Evolutionary conservation across 2,888 invertebrate species (phyloP).

Genomic region (Cephonodes hylas): DNA sequence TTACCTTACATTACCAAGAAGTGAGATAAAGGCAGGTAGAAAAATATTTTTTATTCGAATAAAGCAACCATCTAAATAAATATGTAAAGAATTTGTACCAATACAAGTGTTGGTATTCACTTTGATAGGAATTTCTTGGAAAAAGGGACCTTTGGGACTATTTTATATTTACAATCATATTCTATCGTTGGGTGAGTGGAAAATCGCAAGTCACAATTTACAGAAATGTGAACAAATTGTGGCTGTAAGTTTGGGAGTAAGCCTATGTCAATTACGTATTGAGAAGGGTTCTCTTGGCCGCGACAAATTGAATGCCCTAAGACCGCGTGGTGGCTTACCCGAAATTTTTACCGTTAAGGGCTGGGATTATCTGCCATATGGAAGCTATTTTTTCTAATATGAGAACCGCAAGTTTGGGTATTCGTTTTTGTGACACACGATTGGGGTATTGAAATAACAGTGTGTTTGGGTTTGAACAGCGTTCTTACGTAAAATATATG

Average conservation of each 20-base stretch:
- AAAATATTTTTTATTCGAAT: neutral
- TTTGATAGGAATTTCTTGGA: constrained; percentile 27
- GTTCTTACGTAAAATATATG: too few relatives aligned
- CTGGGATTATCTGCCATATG: constrained; percentile 51
- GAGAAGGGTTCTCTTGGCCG: constrained; percentile 66
- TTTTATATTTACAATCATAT: constrained; percentile 11
- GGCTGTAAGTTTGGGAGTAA: constrained; percentile 70
- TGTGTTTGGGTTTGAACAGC: too few relatives aligned
- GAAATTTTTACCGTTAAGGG: constrained; percentile 69
- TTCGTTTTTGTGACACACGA: neutral
- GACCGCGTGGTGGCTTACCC: constrained; percentile 54
- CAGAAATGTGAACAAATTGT: constrained; percentile 69
- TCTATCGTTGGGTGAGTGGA: constrained; percentile 24
- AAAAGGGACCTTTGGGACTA: constrained; percentile 21
- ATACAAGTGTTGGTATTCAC: neutral
- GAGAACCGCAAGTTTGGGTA: neutral
- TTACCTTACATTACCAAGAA: too few relatives aligned
- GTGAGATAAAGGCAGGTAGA: too few relatives aligned
- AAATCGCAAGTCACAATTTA: constrained; percentile 56
- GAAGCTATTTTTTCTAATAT: constrained; percentile 48
- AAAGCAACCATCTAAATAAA: neutral
- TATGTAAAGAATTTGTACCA: neutral
- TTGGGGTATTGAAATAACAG: too few relatives aligned
- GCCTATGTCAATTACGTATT: constrained; percentile 76
- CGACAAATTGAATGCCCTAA: constrained; percentile 75